Conservation (phyloP, 1,140 invertebrate genomes). For the Scaptomyza pallida region DNA sequence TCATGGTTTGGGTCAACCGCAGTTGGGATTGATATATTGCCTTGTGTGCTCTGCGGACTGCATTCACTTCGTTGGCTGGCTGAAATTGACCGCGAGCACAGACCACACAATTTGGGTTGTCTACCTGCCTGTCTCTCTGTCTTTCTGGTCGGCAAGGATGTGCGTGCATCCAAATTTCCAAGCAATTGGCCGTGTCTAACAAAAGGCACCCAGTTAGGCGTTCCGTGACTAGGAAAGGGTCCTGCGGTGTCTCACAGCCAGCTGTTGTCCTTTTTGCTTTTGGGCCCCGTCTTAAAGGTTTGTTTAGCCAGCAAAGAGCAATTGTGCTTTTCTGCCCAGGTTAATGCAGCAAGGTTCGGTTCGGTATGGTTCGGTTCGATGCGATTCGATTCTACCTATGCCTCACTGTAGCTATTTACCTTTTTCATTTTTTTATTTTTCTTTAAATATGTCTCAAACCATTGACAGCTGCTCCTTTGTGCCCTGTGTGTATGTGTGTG, state of each 20-base stretch:
- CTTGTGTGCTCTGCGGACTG: slow-evolving; percentile 11
- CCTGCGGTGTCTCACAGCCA: slow-evolving; percentile 54
- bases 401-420: slow-evolving; percentile 32
- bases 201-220: slow-evolving; percentile 40
- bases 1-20: slow-evolving; percentile 61
- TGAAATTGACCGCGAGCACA: slow-evolving; percentile 59
- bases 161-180: slow-evolving; percentile 58
- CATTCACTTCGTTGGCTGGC: slow-evolving; percentile 31
- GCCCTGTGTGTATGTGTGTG: slow-evolving; percentile 14
- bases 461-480: slow-evolving; percentile 68
- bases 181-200: slow-evolving; percentile 77
- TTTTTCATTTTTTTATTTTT: slow-evolving; percentile 3
- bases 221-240: slow-evolving; percentile 30
- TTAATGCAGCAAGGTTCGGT: slow-evolving; percentile 6
- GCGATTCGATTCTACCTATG: slow-evolving; percentile 30
- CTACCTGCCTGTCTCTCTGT: no score
- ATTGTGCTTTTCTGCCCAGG: slow-evolving; percentile 39
- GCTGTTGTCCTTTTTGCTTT: slow-evolving; percentile 45
- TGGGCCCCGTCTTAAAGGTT: slow-evolving; percentile 24
- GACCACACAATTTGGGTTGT: slow-evolving; percentile 67
- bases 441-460: slow-evolving; percentile 29
- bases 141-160: slow-evolving; percentile 50
- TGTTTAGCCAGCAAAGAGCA: slow-evolving; percentile 51
- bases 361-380: slow-evolving; percentile 20
- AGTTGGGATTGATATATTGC: slow-evolving; percentile 54